phyloP scores from a whole-genome alignment of 2,113 vertebrate genomes.

The Sceloporus tristichus region DNA sequence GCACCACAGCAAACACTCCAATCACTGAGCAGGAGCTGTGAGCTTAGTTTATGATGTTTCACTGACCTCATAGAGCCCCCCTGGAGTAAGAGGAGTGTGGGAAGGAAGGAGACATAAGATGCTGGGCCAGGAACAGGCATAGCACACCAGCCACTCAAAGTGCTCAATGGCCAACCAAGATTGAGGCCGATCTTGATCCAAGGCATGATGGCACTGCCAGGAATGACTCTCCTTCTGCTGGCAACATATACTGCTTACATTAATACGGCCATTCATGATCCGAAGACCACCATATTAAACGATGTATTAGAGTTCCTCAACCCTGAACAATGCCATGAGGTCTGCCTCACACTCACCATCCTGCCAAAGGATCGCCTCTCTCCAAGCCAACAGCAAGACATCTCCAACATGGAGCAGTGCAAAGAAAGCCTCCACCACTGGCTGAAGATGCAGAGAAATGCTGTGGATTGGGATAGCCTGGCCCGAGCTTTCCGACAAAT shows the following conservation, averaged over 20 bases:
- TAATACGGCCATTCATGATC: background rate
- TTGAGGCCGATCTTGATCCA: background rate
- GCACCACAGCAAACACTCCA: too few species aligned
- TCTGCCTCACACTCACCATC: slow-evolving; percentile 15
- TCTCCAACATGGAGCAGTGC: slow-evolving; percentile 23
- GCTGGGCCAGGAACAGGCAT: slow-evolving; percentile 12
- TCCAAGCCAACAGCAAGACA: slow-evolving; percentile 10
- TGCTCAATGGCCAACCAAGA: background rate
- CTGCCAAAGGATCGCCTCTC: background rate
- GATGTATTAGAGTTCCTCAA: slow-evolving; percentile 7
- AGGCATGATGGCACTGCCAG: slow-evolving; percentile 7
- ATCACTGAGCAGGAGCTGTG: too few species aligned
- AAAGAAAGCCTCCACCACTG: slow-evolving; percentile 9
- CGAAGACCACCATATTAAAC: background rate
- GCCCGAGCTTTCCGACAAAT: background rate
- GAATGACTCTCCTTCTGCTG: background rate
- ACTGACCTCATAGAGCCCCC: slow-evolving; percentile 38
- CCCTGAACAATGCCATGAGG: slow-evolving; percentile 20
- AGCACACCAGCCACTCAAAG: background rate
- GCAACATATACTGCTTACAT: background rate
- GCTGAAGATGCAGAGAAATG: background rate
- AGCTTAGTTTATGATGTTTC: background rate
- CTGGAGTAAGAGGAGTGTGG: background rate
- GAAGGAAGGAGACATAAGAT: background rate
- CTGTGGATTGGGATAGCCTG: slow-evolving; percentile 29